A percentile compares a stretch with the other conserved stretches of the same genome.
phyloP scores from a whole-genome alignment of 2,113 vertebrate genomes.

The Coturnix japonica region DNA sequence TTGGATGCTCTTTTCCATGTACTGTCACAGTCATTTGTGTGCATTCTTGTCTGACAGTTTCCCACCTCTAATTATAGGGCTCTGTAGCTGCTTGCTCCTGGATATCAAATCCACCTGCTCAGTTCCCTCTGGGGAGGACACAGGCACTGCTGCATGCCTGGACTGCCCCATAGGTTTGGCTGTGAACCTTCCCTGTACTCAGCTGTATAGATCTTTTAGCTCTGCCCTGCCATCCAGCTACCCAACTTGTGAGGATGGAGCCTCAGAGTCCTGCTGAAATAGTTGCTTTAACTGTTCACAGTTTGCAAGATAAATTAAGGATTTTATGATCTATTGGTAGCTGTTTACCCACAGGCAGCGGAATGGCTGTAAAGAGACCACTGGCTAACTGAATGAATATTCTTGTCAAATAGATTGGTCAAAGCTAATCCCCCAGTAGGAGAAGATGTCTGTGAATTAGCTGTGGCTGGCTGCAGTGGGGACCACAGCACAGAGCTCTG shows the following conservation, averaged over 20 bases:
- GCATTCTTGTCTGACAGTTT: neutral
- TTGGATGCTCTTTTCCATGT: neutral
- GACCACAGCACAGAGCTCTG: neutral
- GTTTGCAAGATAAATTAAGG: slow-evolving; percentile 47
- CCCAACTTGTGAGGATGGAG: neutral
- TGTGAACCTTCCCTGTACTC: neutral
- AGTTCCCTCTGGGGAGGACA: accelerated
- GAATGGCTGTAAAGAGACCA: slow-evolving; percentile 34
- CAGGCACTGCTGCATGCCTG: neutral
- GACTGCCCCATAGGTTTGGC: accelerated
- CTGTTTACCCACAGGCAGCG: slow-evolving; percentile 46
- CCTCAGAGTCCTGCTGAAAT: neutral
- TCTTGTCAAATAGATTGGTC: slow-evolving; percentile 30
- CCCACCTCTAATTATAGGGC: neutral
- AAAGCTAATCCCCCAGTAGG: slow-evolving; percentile 9
- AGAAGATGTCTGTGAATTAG: neutral
- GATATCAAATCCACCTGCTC: neutral
- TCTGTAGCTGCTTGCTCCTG: neutral
- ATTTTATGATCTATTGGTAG: slow-evolving; percentile 54
- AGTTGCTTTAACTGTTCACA: neutral
- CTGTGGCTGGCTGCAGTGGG: neutral
- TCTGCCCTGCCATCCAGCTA: neutral
- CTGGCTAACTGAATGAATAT: slow-evolving; percentile 62
- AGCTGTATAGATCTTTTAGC: neutral
- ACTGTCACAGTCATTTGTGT: neutral